These are phyloP conservation scores for Camptogramma bilineatum DNA, from an alignment of 2,888 invertebrate species.

Conservation along the genomic window DNA sequence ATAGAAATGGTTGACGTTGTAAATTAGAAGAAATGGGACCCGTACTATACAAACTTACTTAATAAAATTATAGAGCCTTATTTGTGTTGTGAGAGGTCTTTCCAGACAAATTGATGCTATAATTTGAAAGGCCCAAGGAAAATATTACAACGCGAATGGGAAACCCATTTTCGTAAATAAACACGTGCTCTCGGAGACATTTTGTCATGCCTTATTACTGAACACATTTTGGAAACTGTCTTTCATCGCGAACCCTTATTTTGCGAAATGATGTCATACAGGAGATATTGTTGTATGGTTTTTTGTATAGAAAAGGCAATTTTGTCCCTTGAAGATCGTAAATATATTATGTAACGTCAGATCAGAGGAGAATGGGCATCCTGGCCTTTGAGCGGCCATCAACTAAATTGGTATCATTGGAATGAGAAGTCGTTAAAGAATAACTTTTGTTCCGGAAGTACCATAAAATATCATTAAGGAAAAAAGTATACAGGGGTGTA, in stretches of 20 bases:
- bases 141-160: conserved; percentile 37
- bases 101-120: conserved; percentile 33
- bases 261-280: conserved; percentile 38
- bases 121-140: conserved; percentile 41
- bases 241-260: conserved; percentile 35
- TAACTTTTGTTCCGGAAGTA: no score
- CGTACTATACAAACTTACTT: neutral
- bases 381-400: neutral
- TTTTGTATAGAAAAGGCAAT: conserved; percentile 38
- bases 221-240: conserved; percentile 36
- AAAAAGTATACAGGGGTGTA: no score
- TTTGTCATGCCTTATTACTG: conserved; percentile 40
- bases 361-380: no score
- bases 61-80: neutral
- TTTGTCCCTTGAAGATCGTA: conserved; percentile 31
- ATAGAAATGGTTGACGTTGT: no score
- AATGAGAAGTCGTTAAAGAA: neutral
- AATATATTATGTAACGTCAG: conserved; percentile 31
- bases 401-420: no score
- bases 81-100: conserved; percentile 28
- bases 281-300: conserved; percentile 35
- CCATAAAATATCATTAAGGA: no score
- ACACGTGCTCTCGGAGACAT: conserved; percentile 35
- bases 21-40: no score
- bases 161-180: conserved; percentile 40